Percentiles rank a stretch among this genome's conserved stretches.
phyloP scores from a whole-genome alignment of 2,888 invertebrate genomes.

The Platycheirus albimanus region DNA sequence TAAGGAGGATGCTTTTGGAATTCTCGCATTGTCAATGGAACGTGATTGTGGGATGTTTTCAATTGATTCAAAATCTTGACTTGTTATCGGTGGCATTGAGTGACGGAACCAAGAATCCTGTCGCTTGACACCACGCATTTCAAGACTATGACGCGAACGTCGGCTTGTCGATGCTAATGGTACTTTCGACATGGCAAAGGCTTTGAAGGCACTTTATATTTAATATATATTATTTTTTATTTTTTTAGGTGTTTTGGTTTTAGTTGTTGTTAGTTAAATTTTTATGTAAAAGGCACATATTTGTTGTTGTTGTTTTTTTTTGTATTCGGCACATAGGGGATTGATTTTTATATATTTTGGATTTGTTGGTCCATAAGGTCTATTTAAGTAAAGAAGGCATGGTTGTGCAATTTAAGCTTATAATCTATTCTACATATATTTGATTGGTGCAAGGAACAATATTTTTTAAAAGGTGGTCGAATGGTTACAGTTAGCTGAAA shows the following conservation, averaged over 20 bases:
- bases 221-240: constrained; percentile 36
- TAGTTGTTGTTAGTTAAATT: neutral
- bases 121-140: constrained; percentile 77
- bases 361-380: constrained; percentile 38
- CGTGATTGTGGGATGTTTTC: constrained; percentile 78
- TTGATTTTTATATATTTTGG: constrained; percentile 14
- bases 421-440: constrained; percentile 2
- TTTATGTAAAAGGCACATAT: constrained; percentile 58
- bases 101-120: constrained; percentile 81
- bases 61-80: constrained; percentile 80
- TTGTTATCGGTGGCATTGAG: constrained; percentile 80
- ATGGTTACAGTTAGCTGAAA: neutral
- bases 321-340: constrained; percentile 58
- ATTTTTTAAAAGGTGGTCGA: constrained; percentile 5
- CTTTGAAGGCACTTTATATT: constrained; percentile 75
- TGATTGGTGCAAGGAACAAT: constrained; percentile 7
- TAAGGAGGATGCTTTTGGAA: constrained; percentile 78
- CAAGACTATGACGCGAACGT: constrained; percentile 77
- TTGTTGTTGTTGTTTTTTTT: too few relatives aligned
- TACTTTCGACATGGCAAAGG: constrained; percentile 26
- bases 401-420: constrained; percentile 21
- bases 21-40: constrained; percentile 75
- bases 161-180: constrained; percentile 28
- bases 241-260: constrained; percentile 35
- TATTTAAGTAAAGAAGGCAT: constrained; percentile 20